Base-by-base conservation (phyloP, 2,888 invertebrate genomes). In the Gastracanthus pulcherrimus region DNA sequence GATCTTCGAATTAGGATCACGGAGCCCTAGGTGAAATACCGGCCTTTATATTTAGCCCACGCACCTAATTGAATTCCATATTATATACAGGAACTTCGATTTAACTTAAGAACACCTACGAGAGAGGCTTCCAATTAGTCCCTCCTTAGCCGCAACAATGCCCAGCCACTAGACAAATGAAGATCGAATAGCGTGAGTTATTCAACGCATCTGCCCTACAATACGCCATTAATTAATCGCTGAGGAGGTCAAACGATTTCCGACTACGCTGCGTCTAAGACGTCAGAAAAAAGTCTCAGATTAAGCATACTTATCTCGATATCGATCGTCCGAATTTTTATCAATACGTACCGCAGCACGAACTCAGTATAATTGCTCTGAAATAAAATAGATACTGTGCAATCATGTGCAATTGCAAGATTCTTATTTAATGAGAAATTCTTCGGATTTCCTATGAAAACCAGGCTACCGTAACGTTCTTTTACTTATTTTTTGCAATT, bases 381-480 rank as follows among this genome's bases (percentile, higher is more conserved):
- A 70, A 48, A 9, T 0, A 19, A 70, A 7, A 26, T n/a, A 29
- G n/a, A 11, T n/a, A 9, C 3, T 4, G n/a, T 29, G 26, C 29
- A 67, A 67, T 67, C 9, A 36, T 31, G 23, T n/a, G n/a, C n/a
- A n/a, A n/a, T n/a, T n/a, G n/a, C n/a, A n/a, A 23, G 36, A 45
- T 74, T 62, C 34, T 74, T 62, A 62, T 66, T 76, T 62, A 70
- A 77, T 77, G 77, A 70, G 48, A 64, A 77, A 77, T 62, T 70
- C 70, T 48, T 41, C 9, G 23, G 9, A 70, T 48, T 38, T 60
- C 19, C 3, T 13, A 16, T 19, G 55, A 51, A 70, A 34, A 34
- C 45, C 29, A 31, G 16, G 31, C 60, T 16, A 13, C 41, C 11
- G 26, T 13, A 9, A 11, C 62, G 74, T 16, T 9, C 4, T 11